A percentile compares a stretch with the other conserved stretches of the same genome.
Evolutionary conservation across 2,797 vertebrate species (phyloP).

Genomic region (Hypotaenidia okinawae): DNA sequence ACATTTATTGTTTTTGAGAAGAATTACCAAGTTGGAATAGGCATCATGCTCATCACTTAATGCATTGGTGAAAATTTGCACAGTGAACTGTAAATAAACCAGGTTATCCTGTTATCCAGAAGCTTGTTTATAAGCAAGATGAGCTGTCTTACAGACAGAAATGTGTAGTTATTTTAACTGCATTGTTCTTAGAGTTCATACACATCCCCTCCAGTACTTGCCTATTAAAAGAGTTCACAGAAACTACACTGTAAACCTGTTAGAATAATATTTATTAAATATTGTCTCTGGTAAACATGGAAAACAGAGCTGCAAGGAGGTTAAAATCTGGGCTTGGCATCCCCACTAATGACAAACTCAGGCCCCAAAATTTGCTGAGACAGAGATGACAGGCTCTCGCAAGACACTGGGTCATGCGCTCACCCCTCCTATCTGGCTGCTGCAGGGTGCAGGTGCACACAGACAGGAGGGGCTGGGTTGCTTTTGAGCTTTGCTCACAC

Average conservation of each 20-base stretch:
- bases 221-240: conserved; percentile 54
- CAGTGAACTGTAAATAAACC: neutral
- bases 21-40: neutral
- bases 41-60: neutral
- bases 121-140: neutral
- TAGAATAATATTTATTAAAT: conserved; percentile 58
- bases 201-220: conserved; percentile 23
- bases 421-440: conserved; percentile 16
- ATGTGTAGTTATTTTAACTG: neutral
- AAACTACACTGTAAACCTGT: conserved; percentile 15
- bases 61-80: neutral
- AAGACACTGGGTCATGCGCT: conserved; percentile 23
- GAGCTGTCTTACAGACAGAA: neutral
- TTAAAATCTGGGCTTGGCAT: conserved; percentile 62
- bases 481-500: neutral
- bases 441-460: conserved; percentile 29
- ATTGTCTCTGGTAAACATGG: conserved; percentile 47
- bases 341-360: conserved; percentile 49
- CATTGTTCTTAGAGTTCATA: conserved; percentile 10
- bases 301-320: conserved; percentile 65
- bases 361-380: conserved; percentile 62
- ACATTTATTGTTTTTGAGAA: neutral
- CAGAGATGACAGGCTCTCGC: conserved; percentile 63
- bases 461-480: neutral
- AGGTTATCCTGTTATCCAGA: neutral